Evolutionary conservation across 2,888 invertebrate genomes (phyloP).

Genomic region (Pseudococcus longispinus): DNA sequence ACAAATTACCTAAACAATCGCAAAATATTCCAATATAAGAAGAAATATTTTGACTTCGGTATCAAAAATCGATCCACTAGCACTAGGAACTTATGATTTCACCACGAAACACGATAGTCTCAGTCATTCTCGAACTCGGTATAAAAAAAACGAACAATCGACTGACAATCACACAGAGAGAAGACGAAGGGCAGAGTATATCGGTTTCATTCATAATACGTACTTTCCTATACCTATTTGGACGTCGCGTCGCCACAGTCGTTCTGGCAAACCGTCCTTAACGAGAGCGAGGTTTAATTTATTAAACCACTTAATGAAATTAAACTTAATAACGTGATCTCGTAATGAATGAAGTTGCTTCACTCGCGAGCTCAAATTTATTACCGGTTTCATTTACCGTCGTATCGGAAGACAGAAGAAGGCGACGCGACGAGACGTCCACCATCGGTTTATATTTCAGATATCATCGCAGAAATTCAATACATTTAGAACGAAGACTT

Average conservation of each 20-base stretch:
- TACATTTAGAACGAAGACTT: neutral
- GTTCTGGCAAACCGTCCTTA: neutral
- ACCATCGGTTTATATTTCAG: neutral
- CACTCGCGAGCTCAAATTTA: neutral
- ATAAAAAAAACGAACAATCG: too few species aligned
- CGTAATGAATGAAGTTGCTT: neutral
- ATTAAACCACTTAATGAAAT: slow-evolving; percentile 28
- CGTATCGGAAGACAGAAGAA: neutral
- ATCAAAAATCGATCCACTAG: too few species aligned
- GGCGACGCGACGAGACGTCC: neutral
- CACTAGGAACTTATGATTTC: neutral
- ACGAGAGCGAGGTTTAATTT: neutral
- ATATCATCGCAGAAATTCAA: neutral
- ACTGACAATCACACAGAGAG: too few species aligned
- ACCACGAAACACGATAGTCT: neutral
- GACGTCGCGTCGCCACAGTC: neutral
- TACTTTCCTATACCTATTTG: neutral
- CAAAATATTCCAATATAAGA: too few species aligned
- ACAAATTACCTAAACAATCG: too few species aligned
- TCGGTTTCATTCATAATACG: neutral
- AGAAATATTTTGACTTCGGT: too few species aligned
- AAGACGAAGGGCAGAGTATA: too few species aligned
- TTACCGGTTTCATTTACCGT: neutral
- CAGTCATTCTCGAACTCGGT: neutral
- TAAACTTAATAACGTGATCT: neutral